phyloP scores from a whole-genome alignment of 2,797 vertebrate species.

The Acanthiza pusilla region DNA sequence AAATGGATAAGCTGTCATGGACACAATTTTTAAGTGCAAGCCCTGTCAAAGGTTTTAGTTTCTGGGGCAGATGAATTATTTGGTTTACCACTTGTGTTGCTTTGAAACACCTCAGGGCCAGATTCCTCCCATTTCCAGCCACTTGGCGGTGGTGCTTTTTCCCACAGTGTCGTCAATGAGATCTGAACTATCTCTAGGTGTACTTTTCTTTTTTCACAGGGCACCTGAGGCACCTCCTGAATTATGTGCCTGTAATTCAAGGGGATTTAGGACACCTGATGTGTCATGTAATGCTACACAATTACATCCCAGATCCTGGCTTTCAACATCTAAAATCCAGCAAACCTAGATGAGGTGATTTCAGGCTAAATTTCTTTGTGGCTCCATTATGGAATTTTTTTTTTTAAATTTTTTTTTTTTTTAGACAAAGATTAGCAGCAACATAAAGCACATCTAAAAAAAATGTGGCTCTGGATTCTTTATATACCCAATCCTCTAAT shows the following conservation, averaged over 20 bases:
- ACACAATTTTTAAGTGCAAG: neutral
- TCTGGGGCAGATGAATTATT: neutral
- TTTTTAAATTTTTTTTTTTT: neutral
- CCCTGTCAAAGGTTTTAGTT: neutral
- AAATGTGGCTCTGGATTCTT: neutral
- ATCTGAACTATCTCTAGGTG: neutral
- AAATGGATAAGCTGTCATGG: neutral
- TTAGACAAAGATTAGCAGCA: neutral
- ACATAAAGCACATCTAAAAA: neutral
- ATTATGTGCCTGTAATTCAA: conserved; percentile 3
- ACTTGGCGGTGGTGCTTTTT: neutral
- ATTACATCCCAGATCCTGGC: conserved; percentile 46
- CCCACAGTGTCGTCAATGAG: neutral
- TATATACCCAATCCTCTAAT: conserved; percentile 23
- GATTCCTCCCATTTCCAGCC: conserved; percentile 3
- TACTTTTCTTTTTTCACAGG: neutral
- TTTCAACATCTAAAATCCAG: conserved; percentile 48
- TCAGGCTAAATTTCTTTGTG: conserved; percentile 3
- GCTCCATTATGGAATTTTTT: neutral
- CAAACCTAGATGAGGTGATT: neutral
- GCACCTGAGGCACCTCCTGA: conserved; percentile 27
- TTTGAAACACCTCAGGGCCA: neutral
- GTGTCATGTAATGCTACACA: conserved; percentile 46
- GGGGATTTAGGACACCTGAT: conserved; percentile 56
- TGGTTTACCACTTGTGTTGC: neutral